Base-by-base conservation (phyloP, 2,113 vertebrate species). In the Neodontobutis hainanensis region DNA sequence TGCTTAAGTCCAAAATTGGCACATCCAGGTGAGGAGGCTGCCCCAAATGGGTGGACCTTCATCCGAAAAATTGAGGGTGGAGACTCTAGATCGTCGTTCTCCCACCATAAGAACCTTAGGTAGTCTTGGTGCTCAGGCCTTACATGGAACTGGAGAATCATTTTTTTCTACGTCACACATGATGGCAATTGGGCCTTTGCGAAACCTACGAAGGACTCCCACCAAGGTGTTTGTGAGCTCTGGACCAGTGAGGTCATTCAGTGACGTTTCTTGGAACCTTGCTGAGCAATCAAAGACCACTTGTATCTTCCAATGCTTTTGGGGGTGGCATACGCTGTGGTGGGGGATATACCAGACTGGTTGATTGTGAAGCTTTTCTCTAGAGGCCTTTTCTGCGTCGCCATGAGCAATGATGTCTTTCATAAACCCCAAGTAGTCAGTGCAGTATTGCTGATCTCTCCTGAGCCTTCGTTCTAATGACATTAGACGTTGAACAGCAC, bases 231-330 rank as follows among this genome's bases (percentile, higher is more conserved):
- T 46, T 46, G 58, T 60, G 10, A 60, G 35, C 16, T 60, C 58
- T 27, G 43, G 42, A 2, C 48, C 48, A 10, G 48, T 27, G 9
- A 49, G 48, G 3, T 60, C 40, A 6, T 60, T 59, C 38, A 59
- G 16, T 35, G 40, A 59, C 2, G 40, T 16, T 12, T 11, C 38
- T 16, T 60, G 16, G 5, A 19, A 58, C 16, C 16, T 42, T 60
- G 57, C 57, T 19, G 57, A 44, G 8, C 59, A 19, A 11, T 46
- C 58, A 27, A 61, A 46, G 5, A 61, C 58, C 4, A 61, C 58
- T 1, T 9, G 1, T 27, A 46, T 60, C 16, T 60, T 60, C 1
- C 19, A 15, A 12, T 40, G 11, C 5, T 61, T 48, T 3, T 38
- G 53, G 9, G 53, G 35, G 19, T 57, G 53, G 15, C 38, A 57